Evolutionary conservation across 1,140 invertebrate genomes (phyloP), one percentile per base, ranked within the genome.

Genomic region (Rhynchophorus ferrugineus): DNA sequence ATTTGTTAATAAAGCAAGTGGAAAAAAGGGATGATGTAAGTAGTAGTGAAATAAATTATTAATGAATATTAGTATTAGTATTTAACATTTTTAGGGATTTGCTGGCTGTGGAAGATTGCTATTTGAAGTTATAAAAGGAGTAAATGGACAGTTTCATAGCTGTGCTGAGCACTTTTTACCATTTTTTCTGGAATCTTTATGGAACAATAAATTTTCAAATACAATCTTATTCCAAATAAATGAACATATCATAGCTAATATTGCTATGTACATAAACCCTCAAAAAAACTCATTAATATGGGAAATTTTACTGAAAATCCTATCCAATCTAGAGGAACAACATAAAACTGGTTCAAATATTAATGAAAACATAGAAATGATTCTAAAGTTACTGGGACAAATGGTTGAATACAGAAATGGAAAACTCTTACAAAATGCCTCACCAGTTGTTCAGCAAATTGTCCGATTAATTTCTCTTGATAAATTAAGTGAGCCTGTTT

Each of bases 71-170:
- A 52, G 47, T 45, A 34, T 50, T 35, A 42, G 9, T 24, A 47
- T 54, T 42, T 13, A 21, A 34, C 11, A 3, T 49, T 60, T 60
- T 52, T 19, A 59, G 57, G 59, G 59, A 6, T 43, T 62, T 34
- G 44, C 44, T 17, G 91, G 91, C 8, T 85, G 87, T 70, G 89
- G 88, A 1, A 80, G 84, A 60, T 72, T 95, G 22, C 68, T 95
- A 33, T 95, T 91, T 74, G 87, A 95, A 77, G 82, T 91, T 35
- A 69, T 94, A 20, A 80, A 81, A 61, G 90, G 91, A 14, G 80
- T 88, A 5, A 73, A 80, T 35, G 79, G 83, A 3, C 84, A 91
- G 52, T 86, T 95, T 66, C 89, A 95, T 64, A 89, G 81, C 20
- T 85, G 81, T 59, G 78, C 83, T 2, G 79, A 81, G 38, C 69